Percentiles rank a stretch among this genome's conserved stretches.
These are phyloP conservation scores for Oithona nana DNA, from an alignment of 2,888 invertebrate genomes.

Conservation along the genomic window DNA sequence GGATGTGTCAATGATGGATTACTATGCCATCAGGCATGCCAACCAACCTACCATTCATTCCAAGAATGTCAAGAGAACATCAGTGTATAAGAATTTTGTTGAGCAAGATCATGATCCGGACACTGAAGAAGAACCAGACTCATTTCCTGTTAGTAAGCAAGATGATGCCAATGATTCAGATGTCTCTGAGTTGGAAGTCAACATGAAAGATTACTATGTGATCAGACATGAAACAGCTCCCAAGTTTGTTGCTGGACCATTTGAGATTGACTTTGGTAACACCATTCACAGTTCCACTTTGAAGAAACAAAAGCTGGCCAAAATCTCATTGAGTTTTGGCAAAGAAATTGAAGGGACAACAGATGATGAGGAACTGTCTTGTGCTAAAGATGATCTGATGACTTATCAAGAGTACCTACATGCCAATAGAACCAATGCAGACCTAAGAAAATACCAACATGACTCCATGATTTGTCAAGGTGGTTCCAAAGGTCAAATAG, in stretches of 20 bases:
- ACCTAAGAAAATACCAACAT: not conserved
- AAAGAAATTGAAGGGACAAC: not conserved
- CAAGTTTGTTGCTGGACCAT: not conserved
- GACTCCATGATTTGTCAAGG: too few relatives aligned
- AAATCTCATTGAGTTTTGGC: not conserved
- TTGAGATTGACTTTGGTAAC: not conserved
- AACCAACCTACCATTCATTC: not conserved
- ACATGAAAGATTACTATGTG: not conserved
- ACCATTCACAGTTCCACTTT: not conserved
- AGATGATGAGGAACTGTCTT: not conserved
- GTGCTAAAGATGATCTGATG: not conserved
- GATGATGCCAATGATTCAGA: not conserved
- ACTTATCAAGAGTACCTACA: not conserved
- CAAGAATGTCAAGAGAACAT: not conserved
- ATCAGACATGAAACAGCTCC: not conserved
- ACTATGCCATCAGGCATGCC: not conserved
- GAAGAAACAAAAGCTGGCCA: not conserved
- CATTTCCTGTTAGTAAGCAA: not conserved
- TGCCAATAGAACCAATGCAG: not conserved
- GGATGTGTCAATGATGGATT: conserved; percentile 1
- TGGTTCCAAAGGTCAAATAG: not conserved
- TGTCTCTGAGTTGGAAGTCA: not conserved
- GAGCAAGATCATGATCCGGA: not conserved
- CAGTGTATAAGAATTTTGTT: not conserved
- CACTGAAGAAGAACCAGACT: not conserved